Percentiles rank a stretch among this genome's conserved stretches.
phyloP scores from a whole-genome alignment of 2,888 invertebrate species.

The Leucozona laternaria region DNA sequence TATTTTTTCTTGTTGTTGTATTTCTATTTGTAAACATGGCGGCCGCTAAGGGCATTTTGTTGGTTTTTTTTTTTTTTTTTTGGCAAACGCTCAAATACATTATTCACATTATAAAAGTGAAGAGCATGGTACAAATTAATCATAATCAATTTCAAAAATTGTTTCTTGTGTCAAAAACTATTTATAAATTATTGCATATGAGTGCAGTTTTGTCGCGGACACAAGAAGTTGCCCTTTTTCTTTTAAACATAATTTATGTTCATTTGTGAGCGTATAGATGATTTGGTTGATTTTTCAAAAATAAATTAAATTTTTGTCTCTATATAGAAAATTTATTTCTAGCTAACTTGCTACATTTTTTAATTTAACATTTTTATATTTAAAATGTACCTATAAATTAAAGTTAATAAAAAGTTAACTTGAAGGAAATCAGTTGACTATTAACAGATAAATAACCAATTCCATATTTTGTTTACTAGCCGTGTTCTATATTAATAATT shows the following conservation, averaged over 20 bases:
- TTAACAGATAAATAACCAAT: too few species aligned
- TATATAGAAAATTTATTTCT: too few species aligned
- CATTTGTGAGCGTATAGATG: not conserved
- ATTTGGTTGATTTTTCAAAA: too few species aligned
- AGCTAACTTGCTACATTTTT: too few species aligned
- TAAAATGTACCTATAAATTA: too few species aligned
- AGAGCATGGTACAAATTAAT: constrained; percentile 61
- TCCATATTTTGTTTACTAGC: too few species aligned
- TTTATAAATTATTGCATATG: constrained; percentile 34
- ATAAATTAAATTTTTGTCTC: too few species aligned
- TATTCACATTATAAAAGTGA: constrained; percentile 40
- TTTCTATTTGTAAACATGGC: constrained; percentile 39
- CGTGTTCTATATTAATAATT: too few species aligned
- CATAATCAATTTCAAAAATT: constrained; percentile 58
- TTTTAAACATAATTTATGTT: not conserved
- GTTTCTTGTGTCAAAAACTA: constrained; percentile 38
- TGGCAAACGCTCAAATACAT: constrained; percentile 47
- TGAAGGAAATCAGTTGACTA: too few species aligned
- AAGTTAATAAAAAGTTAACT: too few species aligned
- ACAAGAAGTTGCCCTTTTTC: constrained; percentile 40
- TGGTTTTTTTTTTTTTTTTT: constrained; percentile 16
- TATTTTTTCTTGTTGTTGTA: not conserved
- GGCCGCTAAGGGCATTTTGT: constrained; percentile 47
- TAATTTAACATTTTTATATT: too few species aligned
- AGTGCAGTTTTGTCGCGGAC: not conserved